Evolutionary conservation across 2,888 invertebrate genomes (phyloP).

Genomic region (Poecilus cupreus): DNA sequence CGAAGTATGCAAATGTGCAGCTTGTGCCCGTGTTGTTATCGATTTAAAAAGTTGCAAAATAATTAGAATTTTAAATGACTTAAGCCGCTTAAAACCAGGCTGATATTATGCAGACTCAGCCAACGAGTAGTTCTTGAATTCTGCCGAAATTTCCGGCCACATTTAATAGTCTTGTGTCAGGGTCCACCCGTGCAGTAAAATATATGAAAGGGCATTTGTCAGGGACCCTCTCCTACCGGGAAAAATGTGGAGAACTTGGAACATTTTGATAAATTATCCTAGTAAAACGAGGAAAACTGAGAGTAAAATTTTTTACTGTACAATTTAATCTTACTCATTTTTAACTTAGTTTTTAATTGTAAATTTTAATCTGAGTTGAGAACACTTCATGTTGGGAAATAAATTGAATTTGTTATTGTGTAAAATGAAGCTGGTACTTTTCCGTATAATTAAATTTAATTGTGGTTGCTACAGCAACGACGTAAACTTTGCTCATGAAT

Average conservation of each 20-base stretch:
- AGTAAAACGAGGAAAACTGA: conserved; percentile 10
- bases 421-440: neutral
- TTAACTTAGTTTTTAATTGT: conserved; percentile 15
- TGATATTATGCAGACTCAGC: neutral
- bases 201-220: conserved; percentile 43
- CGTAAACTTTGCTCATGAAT: conserved; percentile 25
- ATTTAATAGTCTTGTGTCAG: conserved; percentile 12
- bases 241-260: neutral
- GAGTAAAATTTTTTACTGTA: conserved; percentile 1
- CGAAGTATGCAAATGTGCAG: neutral
- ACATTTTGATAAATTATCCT: conserved; percentile 29
- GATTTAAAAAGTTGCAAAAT: conserved; percentile 10
- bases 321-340: conserved; percentile 8
- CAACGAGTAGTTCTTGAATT: neutral
- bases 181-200: conserved; percentile 39
- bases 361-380: conserved; percentile 27
- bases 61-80: conserved; percentile 33
- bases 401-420: conserved; percentile 31
- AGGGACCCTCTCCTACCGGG: neutral
- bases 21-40: neutral
- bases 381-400: neutral
- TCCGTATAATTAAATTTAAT: conserved; percentile 21
- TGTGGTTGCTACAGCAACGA: neutral
- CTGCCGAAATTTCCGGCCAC: conserved; percentile 10
- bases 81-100: neutral